These are phyloP conservation scores for Takifugu rubripes DNA, from an alignment of 2,797 vertebrate genomes.

Conservation along the genomic window DNA sequence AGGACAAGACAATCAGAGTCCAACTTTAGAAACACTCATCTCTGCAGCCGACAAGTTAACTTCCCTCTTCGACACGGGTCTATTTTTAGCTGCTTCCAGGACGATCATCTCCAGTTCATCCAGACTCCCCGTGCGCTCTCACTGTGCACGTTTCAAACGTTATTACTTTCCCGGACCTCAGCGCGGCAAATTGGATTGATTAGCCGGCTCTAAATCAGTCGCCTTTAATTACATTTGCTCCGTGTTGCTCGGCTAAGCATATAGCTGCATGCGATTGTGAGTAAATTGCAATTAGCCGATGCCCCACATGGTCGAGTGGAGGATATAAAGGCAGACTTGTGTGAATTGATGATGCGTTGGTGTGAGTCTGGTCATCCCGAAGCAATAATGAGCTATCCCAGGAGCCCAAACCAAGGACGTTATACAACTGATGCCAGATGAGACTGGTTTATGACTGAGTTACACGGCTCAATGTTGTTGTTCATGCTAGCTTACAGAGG, in stretches of 20 bases:
- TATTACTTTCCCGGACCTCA: conserved; percentile 68
- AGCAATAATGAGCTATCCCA: conserved; percentile 25
- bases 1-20: not conserved
- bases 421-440: not conserved
- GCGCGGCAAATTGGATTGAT: conserved; percentile 71
- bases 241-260: conserved; percentile 58
- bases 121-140: conserved; percentile 33
- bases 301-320: conserved; percentile 36
- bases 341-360: conserved; percentile 45
- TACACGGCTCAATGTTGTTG: not conserved
- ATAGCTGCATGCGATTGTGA: conserved; percentile 53
- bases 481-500: too few species aligned
- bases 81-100: conserved; percentile 60
- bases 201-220: conserved; percentile 66
- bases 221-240: conserved; percentile 68
- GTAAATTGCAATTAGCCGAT: conserved; percentile 68
- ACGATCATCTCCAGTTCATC: conserved; percentile 35
- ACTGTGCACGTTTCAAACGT: conserved; percentile 52
- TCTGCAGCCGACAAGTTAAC: conserved; percentile 28
- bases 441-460: not conserved
- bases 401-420: conserved; percentile 1
- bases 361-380: conserved; percentile 35
- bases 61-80: conserved; percentile 15
- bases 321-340: conserved; percentile 31
- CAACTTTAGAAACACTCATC: conserved; percentile 21